A percentile compares a stretch with the other conserved stretches of the same genome.
These are phyloP conservation scores for Adelges cooleyi DNA, from an alignment of 1,140 invertebrate species.

Conservation along the genomic window DNA sequence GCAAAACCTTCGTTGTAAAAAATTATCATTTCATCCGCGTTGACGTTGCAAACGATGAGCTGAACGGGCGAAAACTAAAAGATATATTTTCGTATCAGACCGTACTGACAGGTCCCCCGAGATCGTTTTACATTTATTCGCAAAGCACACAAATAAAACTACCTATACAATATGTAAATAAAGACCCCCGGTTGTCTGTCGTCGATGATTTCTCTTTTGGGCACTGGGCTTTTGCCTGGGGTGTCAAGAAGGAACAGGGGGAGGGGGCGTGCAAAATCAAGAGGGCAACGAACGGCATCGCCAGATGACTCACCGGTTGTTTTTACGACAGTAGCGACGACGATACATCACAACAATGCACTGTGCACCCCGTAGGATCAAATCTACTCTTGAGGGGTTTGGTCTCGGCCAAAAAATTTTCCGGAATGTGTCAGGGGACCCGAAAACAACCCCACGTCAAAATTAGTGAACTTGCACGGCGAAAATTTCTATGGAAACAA, in stretches of 20 bases:
- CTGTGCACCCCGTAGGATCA: neutral
- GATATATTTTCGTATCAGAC: neutral
- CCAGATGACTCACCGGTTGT: conserved; percentile 19
- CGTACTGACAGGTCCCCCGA: neutral
- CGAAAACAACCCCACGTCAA: too few species aligned
- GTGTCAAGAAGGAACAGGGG: too few species aligned
- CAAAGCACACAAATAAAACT: neutral
- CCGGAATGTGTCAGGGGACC: too few species aligned
- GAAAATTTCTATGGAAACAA: too few species aligned
- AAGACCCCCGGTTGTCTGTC: too few species aligned
- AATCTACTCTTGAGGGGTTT: neutral
- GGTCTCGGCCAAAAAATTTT: too few species aligned
- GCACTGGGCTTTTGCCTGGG: too few species aligned
- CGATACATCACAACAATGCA: neutral
- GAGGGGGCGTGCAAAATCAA: neutral
- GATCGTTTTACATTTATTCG: neutral
- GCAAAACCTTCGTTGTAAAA: neutral
- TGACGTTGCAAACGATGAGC: neutral
- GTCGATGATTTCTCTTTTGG: neutral
- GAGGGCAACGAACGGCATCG: neutral
- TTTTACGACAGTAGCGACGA: neutral
- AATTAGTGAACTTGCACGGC: too few species aligned
- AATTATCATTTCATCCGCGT: neutral
- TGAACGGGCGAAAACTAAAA: neutral
- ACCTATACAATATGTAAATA: neutral